A percentile compares a stretch with the other conserved stretches of the same genome.
phyloP scores from a whole-genome alignment of 2,888 invertebrate species.

The Margaritifera margaritifera region DNA sequence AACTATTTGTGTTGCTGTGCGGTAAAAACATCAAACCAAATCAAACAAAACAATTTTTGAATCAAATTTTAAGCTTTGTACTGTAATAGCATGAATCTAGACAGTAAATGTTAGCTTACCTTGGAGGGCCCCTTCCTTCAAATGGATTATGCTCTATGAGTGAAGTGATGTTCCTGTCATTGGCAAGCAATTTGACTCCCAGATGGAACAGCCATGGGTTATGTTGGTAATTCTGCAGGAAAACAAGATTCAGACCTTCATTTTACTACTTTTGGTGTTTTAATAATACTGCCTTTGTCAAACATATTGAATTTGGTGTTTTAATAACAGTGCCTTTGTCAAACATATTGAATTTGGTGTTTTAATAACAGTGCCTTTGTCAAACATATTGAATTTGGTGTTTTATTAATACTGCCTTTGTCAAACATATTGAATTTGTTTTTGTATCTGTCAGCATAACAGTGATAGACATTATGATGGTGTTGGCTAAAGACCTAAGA shows the following conservation, averaged over 20 bases:
- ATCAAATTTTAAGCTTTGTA: not conserved
- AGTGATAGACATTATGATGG: too few species aligned
- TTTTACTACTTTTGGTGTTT: not conserved
- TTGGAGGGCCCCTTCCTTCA: conserved; percentile 65
- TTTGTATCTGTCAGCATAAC: too few species aligned
- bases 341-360: too few species aligned
- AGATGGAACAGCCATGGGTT: conserved; percentile 73
- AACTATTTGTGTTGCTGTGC: too few species aligned
- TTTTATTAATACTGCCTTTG: too few species aligned
- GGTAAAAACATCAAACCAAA: not conserved
- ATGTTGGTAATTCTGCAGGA: conserved; percentile 68
- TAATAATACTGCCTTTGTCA: too few species aligned
- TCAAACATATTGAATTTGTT: too few species aligned
- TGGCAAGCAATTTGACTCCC: conserved; percentile 69
- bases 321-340: too few species aligned
- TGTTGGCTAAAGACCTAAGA: too few species aligned
- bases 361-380: too few species aligned
- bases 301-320: too few species aligned
- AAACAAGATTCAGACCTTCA: not conserved
- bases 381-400: too few species aligned
- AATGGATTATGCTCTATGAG: conserved; percentile 73
- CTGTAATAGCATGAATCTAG: not conserved
- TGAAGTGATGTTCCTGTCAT: conserved; percentile 63
- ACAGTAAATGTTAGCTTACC: conserved; percentile 48
- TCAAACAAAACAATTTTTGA: not conserved